These are phyloP conservation scores for Drosophila athabasca DNA, from an alignment of 1,140 invertebrate genomes.

Conservation along the genomic window DNA sequence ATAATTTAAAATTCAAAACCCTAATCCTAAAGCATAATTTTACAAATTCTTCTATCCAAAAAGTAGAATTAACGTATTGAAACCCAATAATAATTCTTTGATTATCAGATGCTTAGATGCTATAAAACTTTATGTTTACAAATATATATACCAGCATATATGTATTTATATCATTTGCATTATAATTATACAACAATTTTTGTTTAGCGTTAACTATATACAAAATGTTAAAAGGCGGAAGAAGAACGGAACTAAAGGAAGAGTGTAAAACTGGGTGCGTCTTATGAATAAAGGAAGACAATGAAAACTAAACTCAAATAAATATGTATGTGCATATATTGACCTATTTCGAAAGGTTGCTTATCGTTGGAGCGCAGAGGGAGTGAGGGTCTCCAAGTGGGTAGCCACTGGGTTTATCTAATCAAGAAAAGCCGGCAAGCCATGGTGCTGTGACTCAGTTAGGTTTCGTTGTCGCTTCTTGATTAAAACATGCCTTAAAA, in stretches of 20 bases:
- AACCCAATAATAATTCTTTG: constrained; percentile 46
- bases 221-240: constrained; percentile 49
- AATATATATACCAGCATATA: constrained; percentile 47
- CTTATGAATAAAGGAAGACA: constrained; percentile 56
- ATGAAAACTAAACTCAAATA: constrained; percentile 10
- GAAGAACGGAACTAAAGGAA: constrained; percentile 46
- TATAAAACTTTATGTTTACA: constrained; percentile 62
- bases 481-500: too few relatives aligned
- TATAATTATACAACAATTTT: constrained; percentile 55
- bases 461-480: too few relatives aligned
- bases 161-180: constrained; percentile 56
- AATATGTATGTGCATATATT: not conserved
- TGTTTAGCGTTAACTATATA: constrained; percentile 59
- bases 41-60: constrained; percentile 53
- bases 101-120: constrained; percentile 58
- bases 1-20: constrained; percentile 54
- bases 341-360: constrained; percentile 5
- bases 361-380: not conserved
- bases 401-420: constrained; percentile 10
- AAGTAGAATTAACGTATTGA: constrained; percentile 62
- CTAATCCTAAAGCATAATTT: constrained; percentile 51
- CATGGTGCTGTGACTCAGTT: too few relatives aligned
- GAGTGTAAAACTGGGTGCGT: constrained; percentile 53
- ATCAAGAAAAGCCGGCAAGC: constrained; percentile 3
- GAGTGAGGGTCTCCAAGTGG: not conserved